Evolutionary conservation across 2,797 vertebrate species (phyloP).

Genomic region (Takifugu rubripes): DNA sequence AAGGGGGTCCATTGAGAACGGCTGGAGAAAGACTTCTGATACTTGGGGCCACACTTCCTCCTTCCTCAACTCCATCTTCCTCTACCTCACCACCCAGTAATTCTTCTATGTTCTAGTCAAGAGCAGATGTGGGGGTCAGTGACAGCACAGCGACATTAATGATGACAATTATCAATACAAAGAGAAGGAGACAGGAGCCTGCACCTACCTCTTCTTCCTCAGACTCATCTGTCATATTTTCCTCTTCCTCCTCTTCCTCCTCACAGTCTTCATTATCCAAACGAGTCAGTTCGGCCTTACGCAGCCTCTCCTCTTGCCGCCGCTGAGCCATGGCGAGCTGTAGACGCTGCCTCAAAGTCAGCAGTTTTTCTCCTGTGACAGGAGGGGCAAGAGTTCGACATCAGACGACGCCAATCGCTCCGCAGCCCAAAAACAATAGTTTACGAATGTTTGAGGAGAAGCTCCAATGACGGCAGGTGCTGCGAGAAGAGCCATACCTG

Average conservation of each 20-base stretch:
- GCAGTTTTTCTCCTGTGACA: constrained; percentile 85
- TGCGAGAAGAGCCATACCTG: constrained; percentile 71
- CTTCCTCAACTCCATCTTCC: constrained; percentile 57
- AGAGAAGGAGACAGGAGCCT: background rate
- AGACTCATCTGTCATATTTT: constrained; percentile 87
- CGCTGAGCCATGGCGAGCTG: constrained; percentile 93
- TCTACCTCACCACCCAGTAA: constrained; percentile 76
- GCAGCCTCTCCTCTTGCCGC: constrained; percentile 84
- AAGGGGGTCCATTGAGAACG: constrained; percentile 63
- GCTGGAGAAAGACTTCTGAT: constrained; percentile 54
- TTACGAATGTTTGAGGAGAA: too few relatives aligned
- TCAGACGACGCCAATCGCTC: background rate
- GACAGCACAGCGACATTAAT: background rate
- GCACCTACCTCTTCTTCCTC: constrained; percentile 80
- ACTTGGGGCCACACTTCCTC: constrained; percentile 45
- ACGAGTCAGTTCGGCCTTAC: constrained; percentile 82
- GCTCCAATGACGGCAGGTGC: too few relatives aligned
- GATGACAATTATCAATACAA: background rate
- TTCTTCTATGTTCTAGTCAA: constrained; percentile 78
- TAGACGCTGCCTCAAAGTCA: constrained; percentile 88
- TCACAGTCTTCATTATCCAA: constrained; percentile 92
- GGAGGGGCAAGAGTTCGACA: background rate
- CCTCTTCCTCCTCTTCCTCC: constrained; percentile 83
- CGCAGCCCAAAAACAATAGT: too few relatives aligned
- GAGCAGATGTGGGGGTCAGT: background rate